Base-by-base conservation (phyloP, 2,888 invertebrate genomes). In the Sphaerophoria rueppellii region DNA sequence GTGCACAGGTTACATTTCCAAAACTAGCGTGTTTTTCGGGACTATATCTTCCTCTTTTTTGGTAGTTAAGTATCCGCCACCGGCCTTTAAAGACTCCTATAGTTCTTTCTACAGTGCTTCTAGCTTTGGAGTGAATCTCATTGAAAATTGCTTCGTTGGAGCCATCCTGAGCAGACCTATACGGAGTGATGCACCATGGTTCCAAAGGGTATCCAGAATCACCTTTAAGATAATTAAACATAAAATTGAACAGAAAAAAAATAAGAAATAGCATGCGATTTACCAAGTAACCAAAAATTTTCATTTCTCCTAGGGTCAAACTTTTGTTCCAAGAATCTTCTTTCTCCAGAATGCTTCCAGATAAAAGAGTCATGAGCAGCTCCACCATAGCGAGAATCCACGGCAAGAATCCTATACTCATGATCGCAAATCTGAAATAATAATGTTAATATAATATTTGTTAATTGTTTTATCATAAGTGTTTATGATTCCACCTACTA, bases 181-280 rank as follows among this genome's bases (percentile, higher is more conserved):
- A 78, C 9, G 72, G 65, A 12, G 78, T 71, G 5, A 72, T 71
- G 16, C 63, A 71, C 78, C 63, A 78, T 5, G 63, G 55, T 46
- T 77, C 69, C 34, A 76, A 52, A 11, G 69, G 60, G 40, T 76
- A 76, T 48, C 76, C 58, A 58, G 50, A 58, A 58, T 75, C 75
- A 11, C 57, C 67, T 67, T 9, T 11, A 32, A 54, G 11, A 54
- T 32, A n/a, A 9, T 12, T 52, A 52, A n/a, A 52, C 11, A 52
- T 52, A 14, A 48, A 34, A 69, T 24, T 24, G 24, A 24, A 24
- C 1, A 24, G 24, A 34, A 32, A 54, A 32, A 4, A 46, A 46
- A 6, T 46, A 52, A 35, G 11, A 67, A 12, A 16, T 32, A 52
- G 52, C 3, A 14, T 7, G 6, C 40, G 7, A 40, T n/a, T 69